Evolutionary conservation across 2,888 invertebrate genomes (phyloP).

Genomic region (Hymenopus coronatus): DNA sequence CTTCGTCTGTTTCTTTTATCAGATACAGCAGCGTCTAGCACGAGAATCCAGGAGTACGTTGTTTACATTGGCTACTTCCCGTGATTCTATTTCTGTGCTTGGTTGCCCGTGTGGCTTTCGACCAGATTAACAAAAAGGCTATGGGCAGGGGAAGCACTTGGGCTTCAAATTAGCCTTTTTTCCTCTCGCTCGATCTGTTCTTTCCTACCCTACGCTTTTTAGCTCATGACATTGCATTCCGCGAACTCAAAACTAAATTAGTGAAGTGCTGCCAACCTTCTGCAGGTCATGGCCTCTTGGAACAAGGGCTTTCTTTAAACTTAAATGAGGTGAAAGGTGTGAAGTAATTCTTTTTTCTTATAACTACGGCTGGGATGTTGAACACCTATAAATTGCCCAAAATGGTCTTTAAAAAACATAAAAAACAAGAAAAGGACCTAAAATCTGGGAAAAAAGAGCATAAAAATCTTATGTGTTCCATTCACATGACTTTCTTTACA

Average conservation of each 20-base stretch:
- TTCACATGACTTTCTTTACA: too few relatives aligned
- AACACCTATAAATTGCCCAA: too few relatives aligned
- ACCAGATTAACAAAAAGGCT: conserved; percentile 3
- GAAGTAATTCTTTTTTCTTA: too few relatives aligned
- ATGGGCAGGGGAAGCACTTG: neutral
- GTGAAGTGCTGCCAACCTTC: neutral
- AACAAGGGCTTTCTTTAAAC: too few relatives aligned
- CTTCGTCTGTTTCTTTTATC: neutral
- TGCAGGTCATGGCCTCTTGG: too few relatives aligned
- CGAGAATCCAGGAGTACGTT: neutral
- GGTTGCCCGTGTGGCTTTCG: neutral
- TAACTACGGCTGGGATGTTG: too few relatives aligned
- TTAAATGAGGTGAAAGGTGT: too few relatives aligned
- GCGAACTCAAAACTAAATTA: neutral
- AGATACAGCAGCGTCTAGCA: neutral
- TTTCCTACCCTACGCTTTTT: neutral
- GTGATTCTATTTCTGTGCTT: neutral
- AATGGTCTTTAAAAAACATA: too few relatives aligned
- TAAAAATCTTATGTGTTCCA: too few relatives aligned
- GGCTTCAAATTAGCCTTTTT: neutral
- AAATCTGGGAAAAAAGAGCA: too few relatives aligned
- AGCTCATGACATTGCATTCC: neutral
- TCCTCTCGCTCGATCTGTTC: neutral
- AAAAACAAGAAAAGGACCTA: too few relatives aligned
- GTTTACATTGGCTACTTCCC: conserved; percentile 6